Conservation (phyloP, 1,140 invertebrate species). For the Drosophila micromelanica region DNA sequence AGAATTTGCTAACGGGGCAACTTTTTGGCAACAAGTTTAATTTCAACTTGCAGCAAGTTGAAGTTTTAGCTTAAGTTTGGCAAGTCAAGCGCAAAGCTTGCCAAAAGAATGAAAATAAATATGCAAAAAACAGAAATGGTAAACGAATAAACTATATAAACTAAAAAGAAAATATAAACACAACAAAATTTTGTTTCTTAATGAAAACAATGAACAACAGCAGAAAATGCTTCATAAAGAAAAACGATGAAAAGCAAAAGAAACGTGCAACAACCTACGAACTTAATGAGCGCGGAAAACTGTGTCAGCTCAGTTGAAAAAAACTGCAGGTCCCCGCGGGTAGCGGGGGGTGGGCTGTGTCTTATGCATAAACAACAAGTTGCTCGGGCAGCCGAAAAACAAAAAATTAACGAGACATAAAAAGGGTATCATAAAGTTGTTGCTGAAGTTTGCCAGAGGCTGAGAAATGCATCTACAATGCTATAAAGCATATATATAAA, state of each 20-base stretch:
- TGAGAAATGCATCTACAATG: background rate
- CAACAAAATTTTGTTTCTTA: constrained; percentile 19
- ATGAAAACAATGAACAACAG: constrained; percentile 34
- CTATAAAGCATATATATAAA: background rate
- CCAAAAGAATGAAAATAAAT: background rate
- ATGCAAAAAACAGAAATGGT: background rate
- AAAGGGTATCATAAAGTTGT: constrained; percentile 13
- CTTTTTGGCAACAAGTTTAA: constrained; percentile 7
- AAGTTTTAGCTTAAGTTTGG: constrained; percentile 26
- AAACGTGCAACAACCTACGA: constrained; percentile 37
- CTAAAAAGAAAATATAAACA: background rate
- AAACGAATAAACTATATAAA: constrained; percentile 1
- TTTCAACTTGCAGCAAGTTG: constrained; percentile 25
- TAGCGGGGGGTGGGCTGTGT: constrained; percentile 3
- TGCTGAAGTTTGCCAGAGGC: background rate
- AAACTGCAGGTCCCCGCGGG: background rate
- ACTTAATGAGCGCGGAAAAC: constrained; percentile 45
- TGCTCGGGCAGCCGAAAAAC: constrained; percentile 23
- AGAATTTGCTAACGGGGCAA: constrained; percentile 22
- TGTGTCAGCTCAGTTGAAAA: constrained; percentile 37
- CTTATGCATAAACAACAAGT: constrained; percentile 72
- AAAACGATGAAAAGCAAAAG: constrained; percentile 25
- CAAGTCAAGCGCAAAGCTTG: constrained; percentile 16
- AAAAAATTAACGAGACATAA: constrained; percentile 3
- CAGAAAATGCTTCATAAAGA: constrained; percentile 45